Evolutionary conservation across 2,888 invertebrate genomes (phyloP).

Genomic region (Lordiphosa andalusiaca): DNA sequence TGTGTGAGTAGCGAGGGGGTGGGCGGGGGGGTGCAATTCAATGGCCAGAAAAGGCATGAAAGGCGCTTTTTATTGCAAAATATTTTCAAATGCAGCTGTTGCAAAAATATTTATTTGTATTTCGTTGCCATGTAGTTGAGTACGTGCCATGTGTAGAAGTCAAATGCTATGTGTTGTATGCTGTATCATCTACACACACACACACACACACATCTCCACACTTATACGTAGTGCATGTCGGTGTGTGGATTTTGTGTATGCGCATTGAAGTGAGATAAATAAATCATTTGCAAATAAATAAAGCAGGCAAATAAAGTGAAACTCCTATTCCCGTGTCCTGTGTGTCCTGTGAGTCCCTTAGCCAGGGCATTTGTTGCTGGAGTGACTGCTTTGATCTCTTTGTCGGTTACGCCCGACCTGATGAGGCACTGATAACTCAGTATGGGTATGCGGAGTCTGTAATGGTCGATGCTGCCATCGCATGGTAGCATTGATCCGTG

Average conservation of each 20-base stretch:
- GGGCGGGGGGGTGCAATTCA: constrained; percentile 29
- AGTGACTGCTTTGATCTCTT: constrained; percentile 7
- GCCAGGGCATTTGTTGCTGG: constrained; percentile 2
- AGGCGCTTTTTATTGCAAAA: constrained; percentile 63
- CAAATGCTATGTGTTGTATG: constrained; percentile 23
- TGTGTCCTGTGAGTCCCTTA: background rate
- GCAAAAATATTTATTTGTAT: constrained; percentile 70
- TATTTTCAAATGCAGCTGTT: constrained; percentile 72
- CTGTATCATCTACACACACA: constrained; percentile 5
- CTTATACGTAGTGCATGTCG: background rate
- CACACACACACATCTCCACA: background rate
- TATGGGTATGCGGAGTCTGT: too few species aligned
- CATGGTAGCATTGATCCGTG: too few species aligned
- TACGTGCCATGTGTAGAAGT: constrained; percentile 59
- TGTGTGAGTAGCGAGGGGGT: constrained; percentile 5
- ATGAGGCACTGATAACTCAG: too few species aligned
- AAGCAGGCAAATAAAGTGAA: constrained; percentile 33
- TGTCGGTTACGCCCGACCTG: background rate
- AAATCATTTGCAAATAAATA: constrained; percentile 61
- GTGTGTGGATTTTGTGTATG: constrained; percentile 14
- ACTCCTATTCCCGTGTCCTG: background rate
- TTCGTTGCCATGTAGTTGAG: constrained; percentile 43
- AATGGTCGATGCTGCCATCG: too few species aligned
- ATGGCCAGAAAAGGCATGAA: constrained; percentile 39
- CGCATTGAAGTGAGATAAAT: constrained; percentile 40